A percentile compares a stretch with the other conserved stretches of the same genome.
phyloP scores from a whole-genome alignment of 2,888 invertebrate genomes.

The Autographa pulchrina region DNA sequence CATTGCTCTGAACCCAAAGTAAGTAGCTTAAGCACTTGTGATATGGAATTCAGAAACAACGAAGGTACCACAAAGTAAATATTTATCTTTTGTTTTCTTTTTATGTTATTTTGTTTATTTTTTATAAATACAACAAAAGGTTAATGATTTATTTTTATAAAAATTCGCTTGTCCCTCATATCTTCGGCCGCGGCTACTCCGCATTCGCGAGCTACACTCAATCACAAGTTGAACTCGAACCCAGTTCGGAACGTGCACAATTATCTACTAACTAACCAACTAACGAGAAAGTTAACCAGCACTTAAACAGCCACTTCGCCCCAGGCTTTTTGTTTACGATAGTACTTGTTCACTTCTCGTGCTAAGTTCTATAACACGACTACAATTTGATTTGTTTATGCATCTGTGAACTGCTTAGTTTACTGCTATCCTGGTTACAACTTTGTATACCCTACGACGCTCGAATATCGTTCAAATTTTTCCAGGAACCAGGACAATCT shows the following conservation, averaged over 20 bases:
- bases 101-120: no score
- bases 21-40: no score
- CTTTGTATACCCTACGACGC: not conserved
- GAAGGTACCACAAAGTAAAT: no score
- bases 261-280: slow-evolving; percentile 66
- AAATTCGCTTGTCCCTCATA: slow-evolving; percentile 35
- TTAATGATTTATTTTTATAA: slow-evolving; percentile 11
- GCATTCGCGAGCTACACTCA: slow-evolving; percentile 61
- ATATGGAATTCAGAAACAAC: no score
- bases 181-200: slow-evolving; percentile 34
- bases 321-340: slow-evolving; percentile 59
- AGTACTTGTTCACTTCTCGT: slow-evolving; percentile 47
- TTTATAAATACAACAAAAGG: no score
- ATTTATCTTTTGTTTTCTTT: no score
- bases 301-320: slow-evolving; percentile 59
- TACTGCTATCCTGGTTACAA: slow-evolving; percentile 41
- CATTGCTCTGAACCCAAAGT: no score
- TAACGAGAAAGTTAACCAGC: slow-evolving; percentile 64
- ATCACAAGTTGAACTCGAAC: slow-evolving; percentile 65
- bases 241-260: slow-evolving; percentile 64
- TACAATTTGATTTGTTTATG: slow-evolving; percentile 57
- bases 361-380: slow-evolving; percentile 41
- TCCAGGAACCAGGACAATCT: not conserved
- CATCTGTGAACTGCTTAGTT: slow-evolving; percentile 43
- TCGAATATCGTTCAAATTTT: not conserved